Evolutionary conservation across 2,113 vertebrate genomes (phyloP).

Genomic region (Sinocyclocheilus rhinocerous): DNA sequence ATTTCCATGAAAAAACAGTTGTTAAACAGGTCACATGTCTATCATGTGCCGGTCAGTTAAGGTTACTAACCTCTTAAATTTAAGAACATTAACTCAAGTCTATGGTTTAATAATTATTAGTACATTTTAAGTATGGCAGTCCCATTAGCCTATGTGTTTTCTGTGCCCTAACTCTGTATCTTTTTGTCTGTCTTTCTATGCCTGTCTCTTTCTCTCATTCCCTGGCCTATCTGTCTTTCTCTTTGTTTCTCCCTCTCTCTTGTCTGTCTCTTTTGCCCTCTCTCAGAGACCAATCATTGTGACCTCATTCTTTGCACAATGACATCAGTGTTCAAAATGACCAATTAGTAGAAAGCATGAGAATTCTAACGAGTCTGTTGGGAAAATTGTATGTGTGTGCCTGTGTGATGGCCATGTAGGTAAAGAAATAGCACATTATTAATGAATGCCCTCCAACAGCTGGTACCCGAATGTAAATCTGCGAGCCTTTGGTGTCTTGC

Average conservation of each 20-base stretch:
- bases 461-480: conserved; percentile 11
- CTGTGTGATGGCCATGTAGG: conserved; percentile 14
- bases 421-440: conserved; percentile 22
- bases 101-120: no score
- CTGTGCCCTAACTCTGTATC: no score
- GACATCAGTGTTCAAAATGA: conserved; percentile 49
- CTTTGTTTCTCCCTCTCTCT: conserved; percentile 40
- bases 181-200: not conserved
- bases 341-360: conserved; percentile 42
- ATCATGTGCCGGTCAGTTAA: no score
- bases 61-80: no score
- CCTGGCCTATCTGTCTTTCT: not conserved
- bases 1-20: not conserved
- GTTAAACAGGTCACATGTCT: no score
- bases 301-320: conserved; percentile 35
- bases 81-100: no score
- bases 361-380: conserved; percentile 37
- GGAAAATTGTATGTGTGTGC: conserved; percentile 25
- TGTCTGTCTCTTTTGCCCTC: conserved; percentile 51
- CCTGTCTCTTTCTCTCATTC: not conserved
- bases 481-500: conserved; percentile 4
- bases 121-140: no score
- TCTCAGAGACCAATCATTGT: conserved; percentile 44
- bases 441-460: conserved; percentile 29
- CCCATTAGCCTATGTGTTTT: not conserved